phyloP scores from a whole-genome alignment of 2,797 vertebrate species.

The Gymnocypris eckloni region DNA sequence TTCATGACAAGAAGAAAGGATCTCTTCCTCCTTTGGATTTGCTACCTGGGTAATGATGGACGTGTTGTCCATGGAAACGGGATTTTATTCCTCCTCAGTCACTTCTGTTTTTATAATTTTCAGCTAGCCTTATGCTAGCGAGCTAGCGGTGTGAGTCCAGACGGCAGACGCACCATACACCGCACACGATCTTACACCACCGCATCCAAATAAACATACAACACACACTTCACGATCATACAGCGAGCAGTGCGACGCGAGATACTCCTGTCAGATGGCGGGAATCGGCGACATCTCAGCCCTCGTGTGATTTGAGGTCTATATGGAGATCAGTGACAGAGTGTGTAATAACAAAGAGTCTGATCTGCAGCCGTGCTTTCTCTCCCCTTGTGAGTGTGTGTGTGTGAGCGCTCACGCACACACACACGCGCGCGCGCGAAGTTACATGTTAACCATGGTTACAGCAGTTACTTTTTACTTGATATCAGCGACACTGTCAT shows the following conservation, averaged over 20 bases:
- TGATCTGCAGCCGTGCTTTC: slow-evolving; percentile 30
- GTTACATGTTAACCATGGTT: neutral
- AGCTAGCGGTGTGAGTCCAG: slow-evolving; percentile 64
- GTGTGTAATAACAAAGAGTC: slow-evolving; percentile 39
- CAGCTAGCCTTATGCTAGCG: slow-evolving; percentile 75
- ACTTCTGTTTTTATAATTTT: slow-evolving; percentile 59
- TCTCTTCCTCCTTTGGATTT: slow-evolving; percentile 99
- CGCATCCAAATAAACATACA: slow-evolving; percentile 67
- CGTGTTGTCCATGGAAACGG: slow-evolving; percentile 97
- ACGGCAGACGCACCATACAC: slow-evolving; percentile 64
- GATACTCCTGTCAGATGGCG: slow-evolving; percentile 11
- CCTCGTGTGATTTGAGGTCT: slow-evolving; percentile 1
- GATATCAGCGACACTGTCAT: neutral
- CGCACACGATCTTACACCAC: slow-evolving; percentile 61
- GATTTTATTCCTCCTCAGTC: slow-evolving; percentile 72
- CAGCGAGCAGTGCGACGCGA: slow-evolving; percentile 8
- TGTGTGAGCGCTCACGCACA: neutral
- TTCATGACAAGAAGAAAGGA: slow-evolving; percentile 81
- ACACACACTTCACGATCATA: slow-evolving; percentile 38
- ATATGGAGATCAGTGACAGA: slow-evolving; percentile 17
- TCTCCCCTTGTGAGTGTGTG: neutral
- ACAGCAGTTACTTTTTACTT: neutral
- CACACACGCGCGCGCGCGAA: neutral
- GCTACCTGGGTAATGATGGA: slow-evolving; percentile 99
- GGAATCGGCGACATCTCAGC: slow-evolving; percentile 31